Conservation (phyloP, 2,797 vertebrate genomes). For the Arrhamphus sclerolepis region DNA sequence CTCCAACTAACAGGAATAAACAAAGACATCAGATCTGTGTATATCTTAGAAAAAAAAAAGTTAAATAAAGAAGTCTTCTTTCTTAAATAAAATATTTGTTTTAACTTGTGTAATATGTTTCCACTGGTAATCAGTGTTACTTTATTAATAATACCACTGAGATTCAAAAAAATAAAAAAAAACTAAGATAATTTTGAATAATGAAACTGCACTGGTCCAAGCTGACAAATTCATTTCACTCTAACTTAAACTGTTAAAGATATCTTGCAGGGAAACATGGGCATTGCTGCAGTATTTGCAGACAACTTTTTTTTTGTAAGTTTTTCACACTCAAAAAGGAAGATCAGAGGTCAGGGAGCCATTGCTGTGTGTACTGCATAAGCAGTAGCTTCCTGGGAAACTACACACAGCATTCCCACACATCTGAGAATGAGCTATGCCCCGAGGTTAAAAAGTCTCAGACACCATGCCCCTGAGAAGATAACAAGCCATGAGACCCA, state of each 20-base stretch:
- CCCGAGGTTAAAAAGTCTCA: conserved; percentile 60
- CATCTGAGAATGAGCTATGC: conserved; percentile 51
- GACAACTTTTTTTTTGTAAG: conserved; percentile 50
- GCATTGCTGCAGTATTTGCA: conserved; percentile 51
- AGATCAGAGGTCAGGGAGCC: conserved; percentile 72
- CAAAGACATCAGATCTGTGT: not conserved
- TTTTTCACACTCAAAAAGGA: conserved; percentile 40
- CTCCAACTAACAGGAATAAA: not conserved
- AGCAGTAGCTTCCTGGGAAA: conserved; percentile 48
- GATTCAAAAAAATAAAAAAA: too few relatives aligned
- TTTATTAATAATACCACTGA: too few relatives aligned
- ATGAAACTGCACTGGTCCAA: not conserved
- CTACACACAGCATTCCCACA: conserved; percentile 66
- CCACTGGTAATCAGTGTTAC: too few relatives aligned
- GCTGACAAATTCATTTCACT: conserved; percentile 4
- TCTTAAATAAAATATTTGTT: not conserved
- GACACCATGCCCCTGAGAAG: conserved; percentile 49
- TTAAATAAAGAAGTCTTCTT: too few relatives aligned
- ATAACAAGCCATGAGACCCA: conserved; percentile 26
- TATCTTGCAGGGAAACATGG: conserved; percentile 34
- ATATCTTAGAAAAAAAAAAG: not conserved
- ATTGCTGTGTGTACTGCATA: conserved; percentile 24
- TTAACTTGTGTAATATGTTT: not conserved
- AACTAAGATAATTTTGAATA: conserved; percentile 1
- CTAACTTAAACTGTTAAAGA: conserved; percentile 16